phyloP scores from a whole-genome alignment of 2,888 invertebrate species.

The Tupiocoris notatus region DNA sequence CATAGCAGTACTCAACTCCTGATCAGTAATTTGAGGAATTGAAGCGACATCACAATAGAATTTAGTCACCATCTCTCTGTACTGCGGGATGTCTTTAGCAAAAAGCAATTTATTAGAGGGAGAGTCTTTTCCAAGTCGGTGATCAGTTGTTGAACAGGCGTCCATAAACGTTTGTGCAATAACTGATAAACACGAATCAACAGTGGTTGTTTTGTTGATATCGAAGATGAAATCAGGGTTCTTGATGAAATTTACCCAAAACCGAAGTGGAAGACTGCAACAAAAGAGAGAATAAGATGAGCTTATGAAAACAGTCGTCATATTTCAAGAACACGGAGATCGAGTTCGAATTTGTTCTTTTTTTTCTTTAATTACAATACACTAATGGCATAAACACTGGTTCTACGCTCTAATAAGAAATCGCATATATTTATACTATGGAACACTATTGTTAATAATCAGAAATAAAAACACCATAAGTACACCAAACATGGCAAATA shows the following conservation, averaged over 20 bases:
- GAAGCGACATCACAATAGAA: conserved; percentile 86
- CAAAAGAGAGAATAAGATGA: conserved; percentile 22
- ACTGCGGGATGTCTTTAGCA: conserved; percentile 93
- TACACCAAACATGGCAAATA: too few species aligned
- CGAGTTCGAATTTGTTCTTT: too few species aligned
- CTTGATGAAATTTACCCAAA: conserved; percentile 97
- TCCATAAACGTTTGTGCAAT: conserved; percentile 98
- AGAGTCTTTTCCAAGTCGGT: conserved; percentile 90
- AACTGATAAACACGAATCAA: conserved; percentile 90
- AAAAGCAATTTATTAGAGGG: conserved; percentile 94
- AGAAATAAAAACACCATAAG: too few species aligned
- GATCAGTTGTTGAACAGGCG: conserved; percentile 87
- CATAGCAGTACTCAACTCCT: conserved; percentile 92
- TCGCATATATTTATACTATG: too few species aligned
- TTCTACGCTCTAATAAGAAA: too few species aligned
- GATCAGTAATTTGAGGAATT: conserved; percentile 87
- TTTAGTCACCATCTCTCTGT: conserved; percentile 80
- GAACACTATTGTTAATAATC: too few species aligned
- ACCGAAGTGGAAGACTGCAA: conserved; percentile 80
- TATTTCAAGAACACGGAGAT: too few species aligned
- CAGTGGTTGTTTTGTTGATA: conserved; percentile 89
- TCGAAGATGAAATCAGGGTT: conserved; percentile 97
- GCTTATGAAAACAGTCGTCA: too few species aligned
- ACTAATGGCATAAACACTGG: too few species aligned
- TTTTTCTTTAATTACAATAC: too few species aligned